Percentiles rank a stretch among this genome's conserved stretches.
Evolutionary conservation across 2,797 vertebrate species (phyloP).

Genomic region (Mastacembelus armatus): DNA sequence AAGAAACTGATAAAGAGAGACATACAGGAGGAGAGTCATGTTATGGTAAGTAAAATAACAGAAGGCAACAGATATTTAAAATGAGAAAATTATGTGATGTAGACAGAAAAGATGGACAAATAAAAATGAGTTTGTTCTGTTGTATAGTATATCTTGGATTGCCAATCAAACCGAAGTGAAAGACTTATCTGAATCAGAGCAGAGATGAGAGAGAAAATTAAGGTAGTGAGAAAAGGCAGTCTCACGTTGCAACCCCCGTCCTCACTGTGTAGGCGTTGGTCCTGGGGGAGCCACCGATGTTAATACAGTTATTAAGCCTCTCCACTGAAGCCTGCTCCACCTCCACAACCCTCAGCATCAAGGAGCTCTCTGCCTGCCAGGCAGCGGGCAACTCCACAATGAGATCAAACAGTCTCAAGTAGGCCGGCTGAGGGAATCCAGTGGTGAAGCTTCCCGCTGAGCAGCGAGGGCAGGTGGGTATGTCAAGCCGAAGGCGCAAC

Average conservation of each 20-base stretch:
- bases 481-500: conserved; percentile 75
- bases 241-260: conserved; percentile 12
- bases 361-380: conserved; percentile 75
- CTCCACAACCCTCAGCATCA: conserved; percentile 76
- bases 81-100: too few relatives aligned
- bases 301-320: conserved; percentile 85
- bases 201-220: conserved; percentile 56
- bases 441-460: conserved; percentile 72
- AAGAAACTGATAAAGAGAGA: conserved; percentile 1
- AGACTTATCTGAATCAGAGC: neutral
- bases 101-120: neutral
- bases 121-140: neutral
- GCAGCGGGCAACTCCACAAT: conserved; percentile 73
- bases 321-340: conserved; percentile 78
- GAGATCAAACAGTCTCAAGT: conserved; percentile 82
- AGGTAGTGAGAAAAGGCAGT: conserved; percentile 48
- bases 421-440: conserved; percentile 75
- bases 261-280: conserved; percentile 65
- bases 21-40: neutral
- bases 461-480: conserved; percentile 67
- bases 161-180: conserved; percentile 19
- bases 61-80: neutral
- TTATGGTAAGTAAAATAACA: neutral
- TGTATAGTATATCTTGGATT: too few relatives aligned
- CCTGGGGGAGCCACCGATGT: conserved; percentile 74